Percentiles rank a stretch among this genome's conserved stretches.
Evolutionary conservation across 2,113 vertebrate species (phyloP).

Genomic region (crab-eating macaque (Macaca fascicularis)): T2T-MFA8v1.1 NC_088392.1:40594501-40595000

Average conservation of each 20-base stretch:
- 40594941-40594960: not conserved
- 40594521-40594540: not conserved
- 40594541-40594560: not conserved
- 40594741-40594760: not conserved
- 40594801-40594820: not conserved
- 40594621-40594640: not conserved
- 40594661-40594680: not conserved
- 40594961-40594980: not conserved
- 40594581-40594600: not conserved
- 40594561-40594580: not conserved
- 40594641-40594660: not conserved
- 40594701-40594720: not conserved
- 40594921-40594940: not conserved
- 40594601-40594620: not conserved
- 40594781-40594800: not conserved
- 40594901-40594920: not conserved
- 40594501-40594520: not conserved
- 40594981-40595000: not conserved
- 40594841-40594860: not conserved
- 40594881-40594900: slow-evolving; percentile 8
- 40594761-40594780: not conserved
- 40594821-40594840: not conserved
- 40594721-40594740: not conserved
- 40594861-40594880: not conserved
- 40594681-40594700: not conserved